Evolutionary conservation across 2,113 vertebrate genomes (phyloP).

Genomic region (Pavo muticus): DNA sequence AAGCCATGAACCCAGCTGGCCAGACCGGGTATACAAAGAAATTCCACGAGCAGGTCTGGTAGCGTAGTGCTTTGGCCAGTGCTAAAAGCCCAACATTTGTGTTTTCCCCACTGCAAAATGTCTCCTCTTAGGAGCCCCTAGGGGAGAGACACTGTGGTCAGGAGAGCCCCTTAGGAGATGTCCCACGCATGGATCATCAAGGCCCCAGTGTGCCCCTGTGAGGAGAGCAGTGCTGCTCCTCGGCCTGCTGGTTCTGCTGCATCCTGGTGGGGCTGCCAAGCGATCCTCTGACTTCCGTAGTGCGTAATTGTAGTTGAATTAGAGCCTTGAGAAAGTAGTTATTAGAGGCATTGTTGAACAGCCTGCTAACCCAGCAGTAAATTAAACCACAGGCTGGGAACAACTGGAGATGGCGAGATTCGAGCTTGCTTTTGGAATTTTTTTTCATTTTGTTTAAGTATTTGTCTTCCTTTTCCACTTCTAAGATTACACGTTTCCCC

Average conservation of each 20-base stretch:
- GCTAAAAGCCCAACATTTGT: neutral
- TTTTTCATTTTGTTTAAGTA: neutral
- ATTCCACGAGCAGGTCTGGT: neutral
- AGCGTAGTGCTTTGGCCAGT: neutral
- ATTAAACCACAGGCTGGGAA: constrained; percentile 62
- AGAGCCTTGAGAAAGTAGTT: constrained; percentile 63
- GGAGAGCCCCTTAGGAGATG: neutral
- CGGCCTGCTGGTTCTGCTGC: neutral
- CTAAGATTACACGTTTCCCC: neutral
- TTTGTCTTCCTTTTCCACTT: neutral
- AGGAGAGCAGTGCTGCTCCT: neutral
- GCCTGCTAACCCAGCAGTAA: constrained; percentile 70
- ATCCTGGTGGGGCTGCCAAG: constrained; percentile 26
- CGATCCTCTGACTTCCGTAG: constrained; percentile 51
- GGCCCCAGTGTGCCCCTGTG: neutral
- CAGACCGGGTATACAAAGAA: constrained; percentile 56
- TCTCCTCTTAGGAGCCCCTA: neutral
- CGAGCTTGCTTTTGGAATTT: neutral
- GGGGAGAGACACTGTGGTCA: fast-evolving
- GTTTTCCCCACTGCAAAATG: neutral
- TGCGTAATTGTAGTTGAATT: constrained; percentile 63
- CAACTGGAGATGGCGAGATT: constrained; percentile 54
- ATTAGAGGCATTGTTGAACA: constrained; percentile 61
- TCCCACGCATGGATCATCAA: neutral
- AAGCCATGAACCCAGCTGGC: constrained; percentile 74